Conservation (phyloP, 35 echinoderm and acorn worm genomes). For the Heliocidaris erythrogramma region DNA sequence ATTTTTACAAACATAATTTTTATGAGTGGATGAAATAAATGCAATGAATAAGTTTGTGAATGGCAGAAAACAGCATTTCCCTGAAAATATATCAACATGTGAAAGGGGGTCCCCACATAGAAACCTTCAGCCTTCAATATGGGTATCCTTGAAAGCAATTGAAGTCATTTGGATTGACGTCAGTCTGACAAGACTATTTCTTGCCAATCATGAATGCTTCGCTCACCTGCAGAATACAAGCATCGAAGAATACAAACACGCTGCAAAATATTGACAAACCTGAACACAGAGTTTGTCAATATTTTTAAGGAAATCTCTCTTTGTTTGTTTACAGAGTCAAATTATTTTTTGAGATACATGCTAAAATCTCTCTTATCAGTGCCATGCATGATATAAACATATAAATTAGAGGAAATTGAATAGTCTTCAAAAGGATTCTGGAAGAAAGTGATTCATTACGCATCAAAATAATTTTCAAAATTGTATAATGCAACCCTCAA, state of each 20-base stretch:
- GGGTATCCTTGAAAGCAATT: background rate
- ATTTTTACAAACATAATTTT: too few relatives aligned
- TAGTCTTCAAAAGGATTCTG: too few relatives aligned
- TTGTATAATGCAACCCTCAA: too few relatives aligned
- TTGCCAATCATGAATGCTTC: background rate
- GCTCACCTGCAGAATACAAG: background rate
- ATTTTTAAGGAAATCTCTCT: background rate
- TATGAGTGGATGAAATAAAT: too few relatives aligned
- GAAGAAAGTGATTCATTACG: too few relatives aligned
- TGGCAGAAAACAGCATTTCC: background rate
- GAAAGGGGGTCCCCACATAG: background rate
- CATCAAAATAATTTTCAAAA: too few relatives aligned
- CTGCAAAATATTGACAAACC: background rate
- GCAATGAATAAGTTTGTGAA: too few relatives aligned
- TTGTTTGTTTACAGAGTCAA: background rate
- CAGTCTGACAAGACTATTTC: background rate
- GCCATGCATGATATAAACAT: too few relatives aligned
- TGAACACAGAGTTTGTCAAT: background rate
- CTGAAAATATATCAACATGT: background rate
- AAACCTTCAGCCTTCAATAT: background rate
- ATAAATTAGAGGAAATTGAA: too few relatives aligned
- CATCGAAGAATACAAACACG: background rate
- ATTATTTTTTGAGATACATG: background rate
- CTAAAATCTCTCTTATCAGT: background rate
- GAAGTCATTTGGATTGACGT: background rate